Conservation (phyloP, 35 echinoderm and acorn worm genomes). For the Strongylocentrotus purpuratus region DNA sequence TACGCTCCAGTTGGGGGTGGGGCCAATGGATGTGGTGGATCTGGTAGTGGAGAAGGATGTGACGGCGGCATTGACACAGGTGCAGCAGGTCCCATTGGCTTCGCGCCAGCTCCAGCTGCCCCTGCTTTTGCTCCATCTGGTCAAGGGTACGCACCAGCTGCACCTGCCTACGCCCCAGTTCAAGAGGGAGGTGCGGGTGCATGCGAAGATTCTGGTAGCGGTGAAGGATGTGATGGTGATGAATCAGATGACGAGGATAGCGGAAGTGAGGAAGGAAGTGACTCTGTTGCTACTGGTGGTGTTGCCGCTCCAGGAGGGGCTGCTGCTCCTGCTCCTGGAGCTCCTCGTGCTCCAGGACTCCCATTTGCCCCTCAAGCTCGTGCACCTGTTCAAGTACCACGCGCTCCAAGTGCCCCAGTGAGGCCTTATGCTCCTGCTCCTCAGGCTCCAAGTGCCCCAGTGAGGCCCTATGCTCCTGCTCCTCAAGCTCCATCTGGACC, state of each 20-base stretch:
- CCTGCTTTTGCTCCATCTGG: not conserved
- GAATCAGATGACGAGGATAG: not conserved
- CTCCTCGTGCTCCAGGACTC: not conserved
- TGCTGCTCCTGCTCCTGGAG: not conserved
- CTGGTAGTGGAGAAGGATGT: not conserved
- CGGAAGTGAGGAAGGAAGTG: not conserved
- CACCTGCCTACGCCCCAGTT: not conserved
- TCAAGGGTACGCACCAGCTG: not conserved
- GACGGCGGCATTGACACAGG: not conserved
- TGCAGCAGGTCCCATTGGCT: not conserved
- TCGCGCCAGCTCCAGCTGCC: not conserved
- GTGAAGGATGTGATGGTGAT: not conserved
- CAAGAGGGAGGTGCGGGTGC: not conserved
- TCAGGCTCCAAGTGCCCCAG: not conserved
- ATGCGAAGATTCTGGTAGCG: not conserved
- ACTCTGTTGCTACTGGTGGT: not conserved
- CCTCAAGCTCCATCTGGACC: not conserved
- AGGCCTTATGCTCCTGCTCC: not conserved
- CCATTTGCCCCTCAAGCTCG: not conserved
- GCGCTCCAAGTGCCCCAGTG: not conserved
- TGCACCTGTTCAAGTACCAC: not conserved
- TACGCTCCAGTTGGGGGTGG: not conserved
- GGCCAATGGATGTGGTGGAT: not conserved
- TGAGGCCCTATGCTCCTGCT: not conserved
- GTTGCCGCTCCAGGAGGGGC: not conserved